These are phyloP conservation scores for Donacobius atricapilla DNA, from an alignment of 2,113 vertebrate genomes.

Conservation along the genomic window DNA sequence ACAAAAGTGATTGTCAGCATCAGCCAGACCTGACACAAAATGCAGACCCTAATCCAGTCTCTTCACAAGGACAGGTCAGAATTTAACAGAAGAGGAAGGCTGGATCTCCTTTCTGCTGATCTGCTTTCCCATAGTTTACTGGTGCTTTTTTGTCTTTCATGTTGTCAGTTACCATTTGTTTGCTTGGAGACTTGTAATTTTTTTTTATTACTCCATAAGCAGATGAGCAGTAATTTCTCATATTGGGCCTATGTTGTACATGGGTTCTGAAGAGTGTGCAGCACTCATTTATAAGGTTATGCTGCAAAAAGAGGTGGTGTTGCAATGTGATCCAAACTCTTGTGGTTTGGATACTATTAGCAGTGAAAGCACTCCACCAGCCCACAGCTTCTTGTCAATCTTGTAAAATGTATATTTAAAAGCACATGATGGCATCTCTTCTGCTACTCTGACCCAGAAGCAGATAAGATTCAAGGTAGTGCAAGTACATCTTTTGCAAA, in stretches of 20 bases:
- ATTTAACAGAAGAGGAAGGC: not conserved
- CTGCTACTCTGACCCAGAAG: not conserved
- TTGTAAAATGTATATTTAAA: not conserved
- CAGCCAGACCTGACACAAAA: not conserved
- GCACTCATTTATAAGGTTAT: not conserved
- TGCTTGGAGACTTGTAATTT: not conserved
- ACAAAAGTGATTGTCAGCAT: conserved; percentile 11
- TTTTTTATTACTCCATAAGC: not conserved
- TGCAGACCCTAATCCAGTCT: not conserved
- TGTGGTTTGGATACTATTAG: not conserved
- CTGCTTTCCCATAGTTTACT: not conserved
- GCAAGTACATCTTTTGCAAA: not conserved
- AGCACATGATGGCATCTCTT: not conserved
- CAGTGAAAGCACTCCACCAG: not conserved
- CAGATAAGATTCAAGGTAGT: not conserved
- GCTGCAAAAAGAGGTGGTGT: not conserved
- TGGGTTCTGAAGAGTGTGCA: not conserved
- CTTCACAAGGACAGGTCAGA: conserved; percentile 47
- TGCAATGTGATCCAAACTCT: not conserved
- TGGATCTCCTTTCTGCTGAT: not conserved
- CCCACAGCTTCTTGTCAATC: not conserved
- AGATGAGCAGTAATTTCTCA: not conserved
- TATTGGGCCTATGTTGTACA: not conserved
- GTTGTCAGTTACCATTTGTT: not conserved
- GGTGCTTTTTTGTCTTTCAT: not conserved